Evolutionary conservation across 2,888 invertebrate species (phyloP).

Genomic region (Amphipoea lucens): DNA sequence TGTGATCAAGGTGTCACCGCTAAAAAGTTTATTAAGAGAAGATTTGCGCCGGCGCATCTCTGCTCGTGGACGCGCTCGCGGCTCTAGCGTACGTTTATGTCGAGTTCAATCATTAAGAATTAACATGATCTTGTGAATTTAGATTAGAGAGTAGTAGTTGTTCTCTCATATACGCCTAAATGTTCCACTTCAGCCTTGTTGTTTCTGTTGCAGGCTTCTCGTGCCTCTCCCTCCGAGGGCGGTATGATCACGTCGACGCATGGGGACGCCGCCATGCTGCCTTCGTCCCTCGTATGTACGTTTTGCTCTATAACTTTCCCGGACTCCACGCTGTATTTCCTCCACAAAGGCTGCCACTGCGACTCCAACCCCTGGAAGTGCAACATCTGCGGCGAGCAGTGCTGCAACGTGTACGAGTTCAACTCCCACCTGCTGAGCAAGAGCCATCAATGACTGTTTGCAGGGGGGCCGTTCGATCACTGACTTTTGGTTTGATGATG

Average conservation of each 20-base stretch:
- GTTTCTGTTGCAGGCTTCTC: constrained; percentile 78
- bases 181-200: constrained; percentile 27
- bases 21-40: constrained; percentile 95
- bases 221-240: constrained; percentile 88
- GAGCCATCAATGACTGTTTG: constrained; percentile 94
- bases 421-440: constrained; percentile 98
- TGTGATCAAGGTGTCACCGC: constrained; percentile 95
- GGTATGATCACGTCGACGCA: constrained; percentile 94
- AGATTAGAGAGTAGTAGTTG: constrained; percentile 43
- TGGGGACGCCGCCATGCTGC: constrained; percentile 90
- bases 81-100: constrained; percentile 82
- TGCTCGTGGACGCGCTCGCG: constrained; percentile 91
- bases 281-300: constrained; percentile 93
- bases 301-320: constrained; percentile 98
- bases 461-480: constrained; percentile 87
- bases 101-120: constrained; percentile 58
- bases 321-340: constrained; percentile 98
- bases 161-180: constrained; percentile 28
- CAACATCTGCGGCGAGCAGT: constrained; percentile 98
- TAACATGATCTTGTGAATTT: constrained; percentile 29
- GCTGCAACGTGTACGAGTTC: constrained; percentile 98
- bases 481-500: constrained; percentile 79
- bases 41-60: constrained; percentile 95
- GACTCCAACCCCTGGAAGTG: constrained; percentile 99
- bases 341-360: constrained; percentile 99